These are phyloP conservation scores for Pocota personata DNA, from an alignment of 2,888 invertebrate species.

Conservation along the genomic window DNA sequence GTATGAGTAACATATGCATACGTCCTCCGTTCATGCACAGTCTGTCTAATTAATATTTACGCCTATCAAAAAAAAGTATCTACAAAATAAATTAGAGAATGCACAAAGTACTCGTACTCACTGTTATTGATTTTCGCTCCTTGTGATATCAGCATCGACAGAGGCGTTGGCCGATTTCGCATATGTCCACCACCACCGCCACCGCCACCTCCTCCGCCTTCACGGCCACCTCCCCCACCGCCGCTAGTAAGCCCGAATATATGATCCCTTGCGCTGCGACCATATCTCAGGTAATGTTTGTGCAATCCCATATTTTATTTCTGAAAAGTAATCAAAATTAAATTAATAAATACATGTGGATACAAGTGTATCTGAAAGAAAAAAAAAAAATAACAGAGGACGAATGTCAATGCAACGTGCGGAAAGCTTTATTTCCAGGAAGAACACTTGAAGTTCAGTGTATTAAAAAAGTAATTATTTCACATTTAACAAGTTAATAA, in stretches of 20 bases:
- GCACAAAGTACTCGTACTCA: conserved; percentile 84
- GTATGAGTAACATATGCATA: too few species aligned
- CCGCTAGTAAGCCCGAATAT: conserved; percentile 86
- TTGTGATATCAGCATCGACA: conserved; percentile 92
- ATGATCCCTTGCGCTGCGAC: conserved; percentile 88
- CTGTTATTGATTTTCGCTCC: conserved; percentile 90
- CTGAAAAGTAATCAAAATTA: conserved; percentile 74
- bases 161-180: conserved; percentile 85
- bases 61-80: background rate
- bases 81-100: background rate
- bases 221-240: conserved; percentile 53
- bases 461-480: too few species aligned
- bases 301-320: conserved; percentile 86
- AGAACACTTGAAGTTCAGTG: background rate
- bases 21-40: background rate
- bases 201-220: conserved; percentile 73
- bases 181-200: conserved; percentile 75
- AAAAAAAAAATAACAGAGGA: background rate
- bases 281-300: conserved; percentile 90
- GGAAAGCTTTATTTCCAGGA: too few species aligned
- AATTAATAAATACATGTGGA: background rate
- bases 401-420: too few species aligned
- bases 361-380: background rate
- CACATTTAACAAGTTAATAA: background rate
- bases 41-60: conserved; percentile 38